These are phyloP conservation scores for Apogon talboti DNA, from an alignment of 2,797 vertebrate genomes.

Conservation along the genomic window DNA sequence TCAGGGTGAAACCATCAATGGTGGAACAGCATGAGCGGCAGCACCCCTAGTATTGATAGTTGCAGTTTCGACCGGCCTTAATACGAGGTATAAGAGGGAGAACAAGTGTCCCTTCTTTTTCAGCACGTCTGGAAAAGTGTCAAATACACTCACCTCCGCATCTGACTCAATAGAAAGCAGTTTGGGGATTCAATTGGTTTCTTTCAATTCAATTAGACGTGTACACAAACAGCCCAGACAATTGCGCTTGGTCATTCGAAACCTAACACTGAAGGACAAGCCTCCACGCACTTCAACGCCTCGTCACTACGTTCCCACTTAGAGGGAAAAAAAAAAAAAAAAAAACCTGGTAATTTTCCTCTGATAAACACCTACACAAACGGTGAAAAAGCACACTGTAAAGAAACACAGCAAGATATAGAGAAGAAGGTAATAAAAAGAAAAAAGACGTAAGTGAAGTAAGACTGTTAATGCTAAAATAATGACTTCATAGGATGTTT, in stretches of 20 bases:
- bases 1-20: slow-evolving; percentile 33
- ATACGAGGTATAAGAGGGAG: slow-evolving; percentile 18
- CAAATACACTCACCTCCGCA: slow-evolving; percentile 61
- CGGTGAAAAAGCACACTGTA: slow-evolving; percentile 37
- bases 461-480: slow-evolving; percentile 23
- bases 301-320: slow-evolving; percentile 56
- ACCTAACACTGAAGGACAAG: slow-evolving; percentile 54
- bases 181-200: slow-evolving; percentile 67
- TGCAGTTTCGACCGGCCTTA: slow-evolving; percentile 17
- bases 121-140: slow-evolving; percentile 41
- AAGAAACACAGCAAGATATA: slow-evolving; percentile 13
- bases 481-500: slow-evolving; percentile 42
- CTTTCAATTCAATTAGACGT: slow-evolving; percentile 73
- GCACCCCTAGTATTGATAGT: slow-evolving; percentile 39
- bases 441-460: slow-evolving; percentile 3
- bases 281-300: slow-evolving; percentile 42
- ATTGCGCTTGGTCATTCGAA: slow-evolving; percentile 59
- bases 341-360: slow-evolving; percentile 54
- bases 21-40: slow-evolving; percentile 14
- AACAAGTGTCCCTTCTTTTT: slow-evolving; percentile 32
- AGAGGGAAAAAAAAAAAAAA: slow-evolving; percentile 28
- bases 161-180: slow-evolving; percentile 69
- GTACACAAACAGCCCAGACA: slow-evolving; percentile 65
- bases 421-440: slow-evolving; percentile 30
- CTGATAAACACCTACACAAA: slow-evolving; percentile 60